Conservation (phyloP, 2,797 vertebrate species). For the Propithecus perrieri region DNA sequence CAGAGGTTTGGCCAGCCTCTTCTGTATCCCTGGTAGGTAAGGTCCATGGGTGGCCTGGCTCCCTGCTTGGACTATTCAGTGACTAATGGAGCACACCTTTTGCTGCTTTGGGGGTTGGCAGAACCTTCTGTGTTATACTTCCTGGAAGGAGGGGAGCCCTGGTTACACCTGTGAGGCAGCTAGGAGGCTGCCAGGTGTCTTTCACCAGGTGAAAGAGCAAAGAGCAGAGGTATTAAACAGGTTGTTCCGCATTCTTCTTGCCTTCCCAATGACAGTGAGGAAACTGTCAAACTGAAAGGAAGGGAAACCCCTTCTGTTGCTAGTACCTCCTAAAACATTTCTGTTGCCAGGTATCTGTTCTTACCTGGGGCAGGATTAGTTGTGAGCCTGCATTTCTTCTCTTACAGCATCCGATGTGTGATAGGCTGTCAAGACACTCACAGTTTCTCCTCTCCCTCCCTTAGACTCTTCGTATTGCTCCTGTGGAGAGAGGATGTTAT, state of each 20-base stretch:
- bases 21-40: neutral
- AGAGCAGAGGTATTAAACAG: constrained; percentile 74
- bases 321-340: neutral
- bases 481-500: neutral
- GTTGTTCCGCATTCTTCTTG: constrained; percentile 77
- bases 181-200: constrained; percentile 70
- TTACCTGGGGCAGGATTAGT: neutral
- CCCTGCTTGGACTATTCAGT: neutral
- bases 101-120: neutral
- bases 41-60: neutral
- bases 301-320: constrained; percentile 69
- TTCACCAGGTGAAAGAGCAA: constrained; percentile 66
- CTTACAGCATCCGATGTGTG: neutral
- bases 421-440: neutral
- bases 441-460: neutral
- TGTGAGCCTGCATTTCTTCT: neutral
- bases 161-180: constrained; percentile 70
- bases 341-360: neutral
- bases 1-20: neutral
- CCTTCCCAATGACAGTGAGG: constrained; percentile 75
- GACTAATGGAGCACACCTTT: neutral
- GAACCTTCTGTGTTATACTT: neutral
- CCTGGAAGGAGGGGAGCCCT: constrained; percentile 66
- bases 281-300: constrained; percentile 67
- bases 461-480: neutral